A percentile compares a stretch with the other conserved stretches of the same genome.
Evolutionary conservation across 2,797 vertebrate genomes (phyloP).

Genomic region (Falco naumanni): DNA sequence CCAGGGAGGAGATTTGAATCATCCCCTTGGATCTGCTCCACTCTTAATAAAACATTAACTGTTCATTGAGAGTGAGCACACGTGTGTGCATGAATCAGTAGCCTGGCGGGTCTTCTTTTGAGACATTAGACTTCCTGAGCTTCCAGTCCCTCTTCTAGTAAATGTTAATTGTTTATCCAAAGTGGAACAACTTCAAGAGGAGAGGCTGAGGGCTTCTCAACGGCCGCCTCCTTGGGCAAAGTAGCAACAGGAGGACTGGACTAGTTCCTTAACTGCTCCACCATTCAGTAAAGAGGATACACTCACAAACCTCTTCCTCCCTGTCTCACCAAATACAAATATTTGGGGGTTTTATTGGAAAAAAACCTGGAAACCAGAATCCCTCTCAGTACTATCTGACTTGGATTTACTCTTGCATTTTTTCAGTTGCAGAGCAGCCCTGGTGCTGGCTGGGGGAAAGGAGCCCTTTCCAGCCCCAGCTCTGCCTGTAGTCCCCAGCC

Average conservation of each 20-base stretch:
- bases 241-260: not conserved
- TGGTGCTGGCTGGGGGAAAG: not conserved
- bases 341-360: not conserved
- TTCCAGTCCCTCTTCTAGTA: slow-evolving; percentile 11
- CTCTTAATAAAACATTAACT: slow-evolving; percentile 53
- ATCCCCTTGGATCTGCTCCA: slow-evolving; percentile 51
- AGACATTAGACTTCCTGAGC: slow-evolving; percentile 48
- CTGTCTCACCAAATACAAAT: not conserved
- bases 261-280: not conserved
- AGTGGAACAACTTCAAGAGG: not conserved
- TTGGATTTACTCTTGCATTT: not conserved
- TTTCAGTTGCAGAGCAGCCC: not conserved
- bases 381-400: not conserved
- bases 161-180: slow-evolving; percentile 34
- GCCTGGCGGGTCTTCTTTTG: not conserved
- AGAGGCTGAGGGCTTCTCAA: not conserved
- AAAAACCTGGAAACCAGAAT: not conserved
- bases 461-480: not conserved
- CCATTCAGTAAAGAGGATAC: not conserved
- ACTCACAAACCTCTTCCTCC: not conserved
- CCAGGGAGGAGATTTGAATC: slow-evolving; percentile 51
- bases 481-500: not conserved
- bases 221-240: not conserved
- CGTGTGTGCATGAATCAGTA: slow-evolving; percentile 59
- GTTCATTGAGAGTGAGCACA: slow-evolving; percentile 40